Percentiles rank a stretch among this genome's conserved stretches.
Evolutionary conservation across 2,797 vertebrate genomes (phyloP).

Genomic region (Peromyscus nudipes): DNA sequence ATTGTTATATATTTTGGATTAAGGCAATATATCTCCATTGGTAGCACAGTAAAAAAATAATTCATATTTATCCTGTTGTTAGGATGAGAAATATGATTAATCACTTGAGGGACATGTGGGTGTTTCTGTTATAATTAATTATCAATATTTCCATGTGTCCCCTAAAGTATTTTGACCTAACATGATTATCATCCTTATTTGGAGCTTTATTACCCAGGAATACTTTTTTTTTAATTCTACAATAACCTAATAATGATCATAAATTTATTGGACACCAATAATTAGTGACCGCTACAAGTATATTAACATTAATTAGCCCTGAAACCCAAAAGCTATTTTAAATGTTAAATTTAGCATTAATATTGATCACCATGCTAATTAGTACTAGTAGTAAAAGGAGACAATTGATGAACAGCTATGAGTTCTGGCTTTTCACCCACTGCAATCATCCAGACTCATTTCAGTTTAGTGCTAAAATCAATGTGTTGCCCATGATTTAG

Average conservation of each 20-base stretch:
- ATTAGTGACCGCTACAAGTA: slow-evolving; percentile 77
- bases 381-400: slow-evolving; percentile 76
- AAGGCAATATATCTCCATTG: slow-evolving; percentile 43
- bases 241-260: slow-evolving; percentile 55
- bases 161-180: slow-evolving; percentile 41
- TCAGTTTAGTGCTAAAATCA: slow-evolving; percentile 72
- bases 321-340: slow-evolving; percentile 79
- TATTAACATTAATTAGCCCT: slow-evolving; percentile 78
- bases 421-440: slow-evolving; percentile 71
- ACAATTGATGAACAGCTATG: slow-evolving; percentile 81
- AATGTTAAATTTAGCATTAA: slow-evolving; percentile 83
- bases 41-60: neutral
- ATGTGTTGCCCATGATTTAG: slow-evolving; percentile 60
- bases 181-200: neutral
- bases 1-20: neutral
- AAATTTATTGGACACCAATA: slow-evolving; percentile 77
- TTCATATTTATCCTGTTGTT: slow-evolving; percentile 3
- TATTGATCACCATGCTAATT: slow-evolving; percentile 83
- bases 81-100: neutral
- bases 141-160: slow-evolving; percentile 24
- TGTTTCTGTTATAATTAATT: neutral
- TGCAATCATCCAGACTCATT: slow-evolving; percentile 70
- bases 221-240: slow-evolving; percentile 51
- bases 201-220: neutral
- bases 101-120: neutral